Percentiles rank a stretch among this genome's conserved stretches.
These are phyloP conservation scores for Cheiracanthium punctorium DNA, from an alignment of 2,888 invertebrate genomes.

Conservation along the genomic window DNA sequence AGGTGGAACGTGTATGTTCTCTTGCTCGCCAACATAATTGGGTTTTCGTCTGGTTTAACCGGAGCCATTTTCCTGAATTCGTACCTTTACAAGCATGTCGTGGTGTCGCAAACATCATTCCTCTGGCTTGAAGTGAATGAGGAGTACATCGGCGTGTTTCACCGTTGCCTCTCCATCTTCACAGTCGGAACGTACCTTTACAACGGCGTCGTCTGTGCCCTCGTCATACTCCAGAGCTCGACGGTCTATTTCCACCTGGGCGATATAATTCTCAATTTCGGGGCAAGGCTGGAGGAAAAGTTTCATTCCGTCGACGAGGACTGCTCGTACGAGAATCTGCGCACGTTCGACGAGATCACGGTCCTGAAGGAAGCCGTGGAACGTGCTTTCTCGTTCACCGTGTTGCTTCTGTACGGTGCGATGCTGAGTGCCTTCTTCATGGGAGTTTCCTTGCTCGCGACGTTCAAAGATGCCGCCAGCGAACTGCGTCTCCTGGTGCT, in stretches of 20 bases:
- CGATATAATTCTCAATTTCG: not conserved
- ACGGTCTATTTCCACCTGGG: conserved; percentile 2
- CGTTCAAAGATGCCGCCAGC: not conserved
- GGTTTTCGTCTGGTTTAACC: not conserved
- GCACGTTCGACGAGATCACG: conserved; percentile 1
- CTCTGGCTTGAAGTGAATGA: not conserved
- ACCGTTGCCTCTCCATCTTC: not conserved
- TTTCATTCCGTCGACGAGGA: not conserved
- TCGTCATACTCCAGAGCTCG: conserved; percentile 3
- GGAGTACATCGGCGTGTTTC: not conserved
- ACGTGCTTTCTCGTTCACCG: conserved; percentile 16
- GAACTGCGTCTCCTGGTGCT: not conserved
- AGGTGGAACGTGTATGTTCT: not conserved
- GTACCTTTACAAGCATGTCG: not conserved
- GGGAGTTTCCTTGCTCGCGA: not conserved
- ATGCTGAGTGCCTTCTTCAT: conserved; percentile 26
- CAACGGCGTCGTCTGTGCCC: conserved; percentile 3
- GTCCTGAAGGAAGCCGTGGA: conserved; percentile 11
- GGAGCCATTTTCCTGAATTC: not conserved
- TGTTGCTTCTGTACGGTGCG: conserved; percentile 23
- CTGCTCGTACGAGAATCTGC: not conserved
- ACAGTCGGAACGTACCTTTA: not conserved
- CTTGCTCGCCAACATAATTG: not conserved
- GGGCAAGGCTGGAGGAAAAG: too few species aligned
- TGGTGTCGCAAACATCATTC: not conserved